A percentile compares a stretch with the other conserved stretches of the same genome.
phyloP scores from a whole-genome alignment of 1,140 invertebrate species.

The Ruditapes philippinarum region DNA sequence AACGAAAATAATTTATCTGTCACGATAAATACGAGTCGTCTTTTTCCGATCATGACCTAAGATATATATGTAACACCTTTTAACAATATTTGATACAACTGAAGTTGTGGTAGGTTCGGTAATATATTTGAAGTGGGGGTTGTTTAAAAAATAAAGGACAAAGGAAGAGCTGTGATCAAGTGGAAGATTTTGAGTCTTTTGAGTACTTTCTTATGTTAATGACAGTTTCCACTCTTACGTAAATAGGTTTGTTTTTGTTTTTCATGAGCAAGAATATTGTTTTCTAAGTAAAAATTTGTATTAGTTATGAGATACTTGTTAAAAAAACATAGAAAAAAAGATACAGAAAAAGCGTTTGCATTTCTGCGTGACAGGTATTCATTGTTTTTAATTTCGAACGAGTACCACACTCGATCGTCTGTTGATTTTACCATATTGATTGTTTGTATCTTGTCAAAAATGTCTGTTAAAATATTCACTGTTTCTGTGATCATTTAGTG shows the following conservation, averaged over 20 bases:
- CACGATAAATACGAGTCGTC: neutral
- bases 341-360: neutral
- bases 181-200: too few relatives aligned
- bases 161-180: too few relatives aligned
- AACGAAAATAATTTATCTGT: conserved; percentile 22
- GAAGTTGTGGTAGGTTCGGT: too few relatives aligned
- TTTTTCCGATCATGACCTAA: conserved; percentile 22
- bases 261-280: neutral
- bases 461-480: conserved; percentile 42
- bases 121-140: too few relatives aligned
- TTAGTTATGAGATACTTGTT: neutral
- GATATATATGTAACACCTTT: conserved; percentile 19
- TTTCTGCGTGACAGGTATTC: neutral
- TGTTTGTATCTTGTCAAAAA: conserved; percentile 43
- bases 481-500: conserved; percentile 49
- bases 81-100: too few relatives aligned
- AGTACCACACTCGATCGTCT: neutral
- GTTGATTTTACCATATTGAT: conserved; percentile 42
- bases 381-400: neutral
- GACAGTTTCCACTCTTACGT: too few relatives aligned
- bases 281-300: too few relatives aligned
- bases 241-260: too few relatives aligned
- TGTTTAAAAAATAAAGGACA: too few relatives aligned
- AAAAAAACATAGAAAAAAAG: neutral
- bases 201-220: too few relatives aligned